A percentile compares a stretch with the other conserved stretches of the same genome.
Conservation (phyloP, 2,797 vertebrate genomes). For the Crenuchus spilurus region DNA sequence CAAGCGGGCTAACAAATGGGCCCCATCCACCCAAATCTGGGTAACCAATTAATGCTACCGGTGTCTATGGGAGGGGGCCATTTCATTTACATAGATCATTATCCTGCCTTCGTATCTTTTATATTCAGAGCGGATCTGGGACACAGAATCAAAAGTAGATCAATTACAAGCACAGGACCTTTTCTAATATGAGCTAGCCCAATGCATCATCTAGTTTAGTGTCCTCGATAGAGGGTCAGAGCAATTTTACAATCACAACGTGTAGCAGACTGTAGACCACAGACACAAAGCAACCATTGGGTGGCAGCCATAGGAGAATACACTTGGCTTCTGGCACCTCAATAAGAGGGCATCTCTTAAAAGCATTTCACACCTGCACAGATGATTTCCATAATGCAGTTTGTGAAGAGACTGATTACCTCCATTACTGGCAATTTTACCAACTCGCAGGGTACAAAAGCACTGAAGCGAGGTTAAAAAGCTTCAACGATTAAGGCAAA, state of each 20-base stretch:
- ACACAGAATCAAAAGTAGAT: constrained; percentile 57
- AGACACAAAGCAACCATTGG: background rate
- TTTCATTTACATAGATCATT: constrained; percentile 73
- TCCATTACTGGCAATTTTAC: background rate
- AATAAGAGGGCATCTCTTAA: background rate
- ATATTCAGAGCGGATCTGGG: constrained; percentile 53
- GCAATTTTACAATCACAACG: background rate
- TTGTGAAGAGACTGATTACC: too few species aligned
- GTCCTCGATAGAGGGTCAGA: constrained; percentile 2
- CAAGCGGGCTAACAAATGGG: constrained; percentile 72
- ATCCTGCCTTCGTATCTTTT: constrained; percentile 72
- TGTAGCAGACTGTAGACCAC: background rate
- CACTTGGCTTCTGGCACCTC: background rate
- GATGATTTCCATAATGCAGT: background rate
- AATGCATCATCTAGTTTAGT: constrained; percentile 39
- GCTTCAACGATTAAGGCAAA: background rate
- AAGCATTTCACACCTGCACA: background rate
- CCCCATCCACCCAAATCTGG: constrained; percentile 65
- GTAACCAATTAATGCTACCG: constrained; percentile 42
- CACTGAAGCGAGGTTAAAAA: background rate
- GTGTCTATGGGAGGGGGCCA: constrained; percentile 40
- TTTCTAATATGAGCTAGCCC: constrained; percentile 47
- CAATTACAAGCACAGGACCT: constrained; percentile 25
- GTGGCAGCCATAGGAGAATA: constrained; percentile 6
- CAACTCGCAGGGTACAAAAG: too few species aligned